These are phyloP conservation scores for Aphidius colemani DNA, from an alignment of 2,888 invertebrate species.

Conservation along the genomic window DNA sequence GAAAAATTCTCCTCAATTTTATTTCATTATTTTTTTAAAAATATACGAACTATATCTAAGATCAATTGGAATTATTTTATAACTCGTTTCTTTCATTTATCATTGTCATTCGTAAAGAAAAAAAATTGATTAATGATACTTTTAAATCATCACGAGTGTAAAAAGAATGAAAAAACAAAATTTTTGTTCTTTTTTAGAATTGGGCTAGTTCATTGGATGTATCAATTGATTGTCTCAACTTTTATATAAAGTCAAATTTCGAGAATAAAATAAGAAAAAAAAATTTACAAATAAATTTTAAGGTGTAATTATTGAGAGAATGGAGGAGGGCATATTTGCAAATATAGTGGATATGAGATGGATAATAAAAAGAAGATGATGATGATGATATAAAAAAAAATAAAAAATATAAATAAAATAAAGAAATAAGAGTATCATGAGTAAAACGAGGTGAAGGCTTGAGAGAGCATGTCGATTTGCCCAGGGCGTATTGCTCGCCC, in stretches of 20 bases:
- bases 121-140: no score
- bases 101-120: no score
- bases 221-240: background rate
- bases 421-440: constrained; percentile 31
- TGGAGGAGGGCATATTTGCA: background rate
- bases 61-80: no score
- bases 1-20: no score
- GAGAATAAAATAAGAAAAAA: constrained; percentile 15
- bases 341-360: constrained; percentile 6
- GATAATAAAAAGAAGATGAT: constrained; percentile 17
- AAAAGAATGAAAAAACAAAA: no score
- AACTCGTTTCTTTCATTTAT: no score
- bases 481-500: background rate
- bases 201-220: background rate
- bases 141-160: no score
- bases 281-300: no score
- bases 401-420: constrained; percentile 31
- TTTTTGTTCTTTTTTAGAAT: no score
- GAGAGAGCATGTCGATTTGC: constrained; percentile 21
- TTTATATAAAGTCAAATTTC: background rate
- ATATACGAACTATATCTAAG: no score
- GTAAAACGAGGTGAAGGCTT: constrained; percentile 27
- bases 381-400: constrained; percentile 18
- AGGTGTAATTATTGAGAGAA: constrained; percentile 2
- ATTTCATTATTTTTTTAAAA: no score